These are phyloP conservation scores for Platichthys stellatus DNA, from an alignment of 2,113 vertebrate genomes.

Conservation along the genomic window DNA sequence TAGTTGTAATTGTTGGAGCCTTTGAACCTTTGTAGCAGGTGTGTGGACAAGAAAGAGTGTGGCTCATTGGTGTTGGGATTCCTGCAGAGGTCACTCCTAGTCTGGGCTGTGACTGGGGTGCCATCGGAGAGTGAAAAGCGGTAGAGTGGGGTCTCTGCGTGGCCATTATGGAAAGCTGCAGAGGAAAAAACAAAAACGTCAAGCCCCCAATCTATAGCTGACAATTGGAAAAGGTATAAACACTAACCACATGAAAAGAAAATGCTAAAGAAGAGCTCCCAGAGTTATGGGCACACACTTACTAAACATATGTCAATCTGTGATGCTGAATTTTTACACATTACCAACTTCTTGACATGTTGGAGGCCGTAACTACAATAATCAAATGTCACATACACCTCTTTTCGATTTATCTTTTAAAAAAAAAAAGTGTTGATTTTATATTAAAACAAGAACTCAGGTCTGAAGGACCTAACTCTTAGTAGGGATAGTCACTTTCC, in stretches of 20 bases:
- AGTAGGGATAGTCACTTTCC: neutral
- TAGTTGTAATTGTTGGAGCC: neutral
- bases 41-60: conserved; percentile 92
- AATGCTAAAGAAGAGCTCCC: neutral
- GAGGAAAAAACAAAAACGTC: conserved; percentile 31
- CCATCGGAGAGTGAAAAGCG: conserved; percentile 96
- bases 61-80: conserved; percentile 91
- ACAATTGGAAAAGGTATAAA: neutral
- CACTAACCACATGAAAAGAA: neutral
- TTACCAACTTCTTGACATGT: too few relatives aligned
- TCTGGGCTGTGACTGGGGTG: conserved; percentile 94
- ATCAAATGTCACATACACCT: too few relatives aligned
- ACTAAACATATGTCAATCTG: too few relatives aligned
- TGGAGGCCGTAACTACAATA: too few relatives aligned
- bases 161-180: conserved; percentile 90
- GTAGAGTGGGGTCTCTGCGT: conserved; percentile 93
- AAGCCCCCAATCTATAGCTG: neutral
- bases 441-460: neutral
- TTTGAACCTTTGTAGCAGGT: conserved; percentile 92
- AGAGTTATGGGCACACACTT: too few relatives aligned
- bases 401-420: too few relatives aligned
- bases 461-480: neutral
- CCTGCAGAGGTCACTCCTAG: conserved; percentile 92
- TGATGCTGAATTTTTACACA: too few relatives aligned
- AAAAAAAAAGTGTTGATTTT: neutral